Conservation (phyloP, 37 sponge, comb jelly and placozoan species). For the Corticium candelabrum region DNA sequence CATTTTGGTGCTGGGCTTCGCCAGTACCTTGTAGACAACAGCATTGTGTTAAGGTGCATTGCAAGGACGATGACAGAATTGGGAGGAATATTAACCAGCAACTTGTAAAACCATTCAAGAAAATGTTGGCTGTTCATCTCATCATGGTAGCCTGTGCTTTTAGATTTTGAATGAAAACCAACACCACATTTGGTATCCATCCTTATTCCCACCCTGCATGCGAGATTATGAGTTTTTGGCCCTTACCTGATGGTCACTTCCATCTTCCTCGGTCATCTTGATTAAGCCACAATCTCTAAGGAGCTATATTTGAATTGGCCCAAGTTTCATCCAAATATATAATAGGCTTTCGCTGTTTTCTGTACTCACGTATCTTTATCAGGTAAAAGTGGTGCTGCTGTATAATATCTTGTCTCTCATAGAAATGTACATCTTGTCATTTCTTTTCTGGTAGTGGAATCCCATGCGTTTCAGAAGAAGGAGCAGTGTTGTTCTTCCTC, state of each 20-base stretch:
- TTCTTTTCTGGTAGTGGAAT: conserved; percentile 16
- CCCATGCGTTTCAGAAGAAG: neutral
- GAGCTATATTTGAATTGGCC: conserved; percentile 16
- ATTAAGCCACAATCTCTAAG: conserved; percentile 13
- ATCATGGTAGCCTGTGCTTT: conserved; percentile 20
- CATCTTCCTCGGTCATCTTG: conserved; percentile 15
- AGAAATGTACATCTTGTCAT: neutral
- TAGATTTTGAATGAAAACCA: conserved; percentile 22
- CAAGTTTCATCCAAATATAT: conserved; percentile 21
- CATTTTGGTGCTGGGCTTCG: neutral
- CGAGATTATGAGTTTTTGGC: conserved; percentile 17
- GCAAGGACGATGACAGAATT: neutral
- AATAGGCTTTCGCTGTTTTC: conserved; percentile 5
- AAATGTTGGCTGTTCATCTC: conserved; percentile 27
- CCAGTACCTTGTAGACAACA: neutral
- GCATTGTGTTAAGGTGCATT: conserved; percentile 7
- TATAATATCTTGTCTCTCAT: neutral
- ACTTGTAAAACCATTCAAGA: neutral
- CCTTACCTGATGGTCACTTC: conserved; percentile 22
- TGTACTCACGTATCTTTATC: neutral
- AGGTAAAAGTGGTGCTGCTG: neutral
- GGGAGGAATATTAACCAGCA: neutral
- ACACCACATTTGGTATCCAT: neutral
- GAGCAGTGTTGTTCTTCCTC: conserved; percentile 6
- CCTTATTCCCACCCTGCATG: conserved; percentile 24